Evolutionary conservation across 2,888 invertebrate genomes (phyloP).

Genomic region (Strigamia crassipes): DNA sequence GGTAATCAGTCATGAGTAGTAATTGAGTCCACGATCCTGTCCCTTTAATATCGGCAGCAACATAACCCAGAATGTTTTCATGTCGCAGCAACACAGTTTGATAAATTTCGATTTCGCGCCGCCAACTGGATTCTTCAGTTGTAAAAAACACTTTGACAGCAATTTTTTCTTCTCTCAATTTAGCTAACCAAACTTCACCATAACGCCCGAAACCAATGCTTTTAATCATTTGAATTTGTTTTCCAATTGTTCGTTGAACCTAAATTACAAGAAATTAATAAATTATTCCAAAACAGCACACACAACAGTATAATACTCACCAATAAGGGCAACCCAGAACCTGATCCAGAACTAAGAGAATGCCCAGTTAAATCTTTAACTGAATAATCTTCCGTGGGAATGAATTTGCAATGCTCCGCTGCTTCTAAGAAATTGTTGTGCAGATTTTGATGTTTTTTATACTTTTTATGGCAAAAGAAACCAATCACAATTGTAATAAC

Average conservation of each 20-base stretch:
- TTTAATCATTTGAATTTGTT: constrained; percentile 83
- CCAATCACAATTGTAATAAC: background rate
- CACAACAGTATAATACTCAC: no score
- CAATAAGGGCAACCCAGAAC: constrained; percentile 61
- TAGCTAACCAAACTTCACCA: constrained; percentile 79
- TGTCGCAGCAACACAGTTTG: constrained; percentile 92
- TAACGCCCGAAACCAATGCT: constrained; percentile 87
- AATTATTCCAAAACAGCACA: no score
- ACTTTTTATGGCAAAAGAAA: constrained; percentile 54
- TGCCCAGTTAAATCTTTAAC: constrained; percentile 74
- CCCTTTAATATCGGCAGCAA: constrained; percentile 92
- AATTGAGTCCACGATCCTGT: constrained; percentile 93
- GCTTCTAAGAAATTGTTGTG: constrained; percentile 68
- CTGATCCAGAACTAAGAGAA: constrained; percentile 59
- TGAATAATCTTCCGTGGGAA: constrained; percentile 61
- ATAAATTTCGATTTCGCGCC: constrained; percentile 90
- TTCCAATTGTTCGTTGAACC: constrained; percentile 87
- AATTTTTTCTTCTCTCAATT: constrained; percentile 84
- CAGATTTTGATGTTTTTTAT: constrained; percentile 61
- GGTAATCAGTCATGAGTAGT: constrained; percentile 91
- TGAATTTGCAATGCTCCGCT: constrained; percentile 60
- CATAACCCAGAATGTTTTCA: constrained; percentile 91
- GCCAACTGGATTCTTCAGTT: constrained; percentile 91
- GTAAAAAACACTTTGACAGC: constrained; percentile 92
- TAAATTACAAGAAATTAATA: constrained; percentile 53